These are phyloP conservation scores for Neoarius graeffei DNA, from an alignment of 2,113 vertebrate genomes.

Conservation along the genomic window DNA sequence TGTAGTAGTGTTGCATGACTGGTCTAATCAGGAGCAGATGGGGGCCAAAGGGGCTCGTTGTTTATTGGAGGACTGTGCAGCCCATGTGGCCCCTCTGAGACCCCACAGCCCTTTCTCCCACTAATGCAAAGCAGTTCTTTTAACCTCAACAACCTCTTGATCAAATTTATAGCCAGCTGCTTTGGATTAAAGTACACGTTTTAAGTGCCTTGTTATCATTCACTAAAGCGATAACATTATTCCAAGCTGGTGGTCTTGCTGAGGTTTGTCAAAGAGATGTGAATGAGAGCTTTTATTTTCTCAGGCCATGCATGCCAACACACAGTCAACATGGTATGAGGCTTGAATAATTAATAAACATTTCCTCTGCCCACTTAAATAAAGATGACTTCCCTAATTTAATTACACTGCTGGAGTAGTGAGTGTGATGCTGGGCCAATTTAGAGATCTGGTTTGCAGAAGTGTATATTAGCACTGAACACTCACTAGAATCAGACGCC, in stretches of 20 bases:
- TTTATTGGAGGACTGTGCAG: slow-evolving; percentile 32
- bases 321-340: slow-evolving; percentile 27
- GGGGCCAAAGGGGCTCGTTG: slow-evolving; percentile 36
- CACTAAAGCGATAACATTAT: slow-evolving; percentile 54
- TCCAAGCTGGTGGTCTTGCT: slow-evolving; percentile 39
- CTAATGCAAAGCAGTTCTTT: slow-evolving; percentile 45
- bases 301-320: slow-evolving; percentile 20
- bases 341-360: slow-evolving; percentile 48
- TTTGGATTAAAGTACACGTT: slow-evolving; percentile 42
- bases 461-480: not conserved
- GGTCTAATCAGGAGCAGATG: slow-evolving; percentile 65
- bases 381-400: slow-evolving; percentile 47
- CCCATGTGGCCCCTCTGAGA: slow-evolving; percentile 30
- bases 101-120: slow-evolving; percentile 37
- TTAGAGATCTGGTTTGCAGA: slow-evolving; percentile 13
- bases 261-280: slow-evolving; percentile 21
- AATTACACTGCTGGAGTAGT: slow-evolving; percentile 30
- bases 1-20: slow-evolving; percentile 60
- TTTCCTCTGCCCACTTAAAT: slow-evolving; percentile 44
- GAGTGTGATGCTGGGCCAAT: slow-evolving; percentile 12
- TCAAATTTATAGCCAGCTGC: slow-evolving; percentile 48
- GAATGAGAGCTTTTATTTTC: slow-evolving; percentile 11
- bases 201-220: slow-evolving; percentile 51
- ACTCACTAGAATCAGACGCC: not conserved
- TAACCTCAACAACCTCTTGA: slow-evolving; percentile 47